Evolutionary conservation across 1,140 invertebrate species (phyloP).

Genomic region (Cydia pomonella): DNA sequence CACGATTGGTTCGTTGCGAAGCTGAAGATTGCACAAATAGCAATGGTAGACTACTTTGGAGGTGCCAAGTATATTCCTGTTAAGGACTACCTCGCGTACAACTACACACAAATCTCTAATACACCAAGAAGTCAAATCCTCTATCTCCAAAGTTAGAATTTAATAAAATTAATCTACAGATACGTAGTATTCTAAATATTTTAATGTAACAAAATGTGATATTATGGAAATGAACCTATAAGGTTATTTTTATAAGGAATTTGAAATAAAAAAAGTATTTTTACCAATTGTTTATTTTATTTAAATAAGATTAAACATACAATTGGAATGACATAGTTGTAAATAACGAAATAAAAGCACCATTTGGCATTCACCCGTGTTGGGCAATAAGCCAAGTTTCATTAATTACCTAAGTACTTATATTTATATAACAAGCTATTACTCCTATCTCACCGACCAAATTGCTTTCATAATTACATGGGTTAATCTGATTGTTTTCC

Average conservation of each 20-base stretch:
- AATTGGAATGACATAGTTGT: slow-evolving; percentile 7
- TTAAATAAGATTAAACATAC: slow-evolving; percentile 10
- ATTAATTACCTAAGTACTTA: slow-evolving; percentile 16
- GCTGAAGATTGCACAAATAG: slow-evolving; percentile 86
- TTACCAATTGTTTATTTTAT: neutral
- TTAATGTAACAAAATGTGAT: slow-evolving; percentile 23
- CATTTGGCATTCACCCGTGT: slow-evolving; percentile 14
- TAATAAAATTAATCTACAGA: neutral
- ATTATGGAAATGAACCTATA: slow-evolving; percentile 22
- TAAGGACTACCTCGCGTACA: slow-evolving; percentile 82
- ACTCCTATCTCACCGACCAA: neutral
- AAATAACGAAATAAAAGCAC: slow-evolving; percentile 29
- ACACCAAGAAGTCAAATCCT: slow-evolving; percentile 36
- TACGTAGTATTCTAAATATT: slow-evolving; percentile 4
- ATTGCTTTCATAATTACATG: slow-evolving; percentile 13
- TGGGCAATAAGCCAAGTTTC: slow-evolving; percentile 12
- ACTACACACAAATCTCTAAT: slow-evolving; percentile 62
- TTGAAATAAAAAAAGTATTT: slow-evolving; percentile 17
- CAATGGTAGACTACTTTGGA: slow-evolving; percentile 88
- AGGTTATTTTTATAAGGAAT: slow-evolving; percentile 30
- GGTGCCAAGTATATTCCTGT: slow-evolving; percentile 85
- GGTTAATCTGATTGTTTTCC: neutral
- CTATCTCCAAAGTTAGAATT: neutral
- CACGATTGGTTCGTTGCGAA: slow-evolving; percentile 89
- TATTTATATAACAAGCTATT: slow-evolving; percentile 18